Evolutionary conservation across 1,140 invertebrate species (phyloP).

Genomic region (Chironomus striatipennis): DNA sequence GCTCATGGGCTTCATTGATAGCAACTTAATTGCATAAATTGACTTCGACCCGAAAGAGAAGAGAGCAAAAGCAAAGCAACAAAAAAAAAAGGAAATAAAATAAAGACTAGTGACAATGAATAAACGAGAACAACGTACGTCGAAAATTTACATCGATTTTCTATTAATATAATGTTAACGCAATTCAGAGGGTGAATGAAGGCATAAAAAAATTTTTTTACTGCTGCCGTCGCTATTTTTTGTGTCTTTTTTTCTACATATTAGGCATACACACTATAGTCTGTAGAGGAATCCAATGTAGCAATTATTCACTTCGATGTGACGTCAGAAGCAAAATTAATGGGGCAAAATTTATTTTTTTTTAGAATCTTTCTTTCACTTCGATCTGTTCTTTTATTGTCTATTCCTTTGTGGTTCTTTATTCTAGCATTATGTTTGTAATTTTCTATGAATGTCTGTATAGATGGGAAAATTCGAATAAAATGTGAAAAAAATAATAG

Average conservation of each 20-base stretch:
- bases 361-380: conserved; percentile 1
- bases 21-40: conserved; percentile 14
- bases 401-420: conserved; percentile 1
- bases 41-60: background rate
- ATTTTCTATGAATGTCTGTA: no score
- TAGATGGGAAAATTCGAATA: no score
- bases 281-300: background rate
- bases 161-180: background rate
- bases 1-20: background rate
- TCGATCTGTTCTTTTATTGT: background rate
- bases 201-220: no score
- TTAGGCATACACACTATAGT: no score
- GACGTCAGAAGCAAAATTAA: conserved; percentile 16
- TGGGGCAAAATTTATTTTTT: conserved; percentile 10
- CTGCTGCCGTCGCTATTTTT: no score
- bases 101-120: no score
- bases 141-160: background rate
- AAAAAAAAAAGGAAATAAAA: no score
- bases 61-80: no score
- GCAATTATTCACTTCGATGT: conserved; percentile 14
- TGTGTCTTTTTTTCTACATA: no score
- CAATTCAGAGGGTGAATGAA: background rate
- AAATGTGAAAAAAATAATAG: no score
- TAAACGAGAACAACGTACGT: background rate
- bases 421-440: background rate